Evolutionary conservation across 2,888 invertebrate genomes (phyloP), one percentile per base, ranked within the genome.

Genomic region (Anthoptus insignis): DNA sequence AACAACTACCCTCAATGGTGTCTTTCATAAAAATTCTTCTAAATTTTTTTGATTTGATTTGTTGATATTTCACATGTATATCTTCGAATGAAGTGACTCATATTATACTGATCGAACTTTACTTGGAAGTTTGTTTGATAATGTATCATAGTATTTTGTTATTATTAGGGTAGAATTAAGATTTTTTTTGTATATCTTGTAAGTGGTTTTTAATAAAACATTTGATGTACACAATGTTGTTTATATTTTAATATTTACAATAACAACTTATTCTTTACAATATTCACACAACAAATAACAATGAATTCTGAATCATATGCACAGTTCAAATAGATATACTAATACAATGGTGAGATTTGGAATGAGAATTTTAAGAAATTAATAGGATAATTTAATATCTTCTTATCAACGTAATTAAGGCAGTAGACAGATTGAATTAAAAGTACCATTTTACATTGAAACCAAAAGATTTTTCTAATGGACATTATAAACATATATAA

Each of bases 221-320:
- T 6, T 39, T 5, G 5, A 16, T 14, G 11, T 16, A 6, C 8
- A 16, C 16, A 5, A 16, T 39, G 14, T 14, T 39, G 39, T 39
- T 16, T 39, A 39, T 16, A 16, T 52, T 11, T 27, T 19, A 21
- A 19, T 53, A 53, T 54, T 37, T 54, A 22, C 16, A 11, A 39
- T 53, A 22, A 22, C 54, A 54, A 39, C 14, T 39, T 16, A 14
- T 39, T 39, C 16, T 37, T 39, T 39, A 39, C 16, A 39, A 16
- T 39, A 39, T 39, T 8, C 39, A 39, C 14, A 39, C 39, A 34
- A 34, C 14, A 34, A 34, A 39, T 39, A 7, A 39, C 37, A 14
- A 14, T 39, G 16, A 39, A 39, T 39, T 16, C 13, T 39, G 39
- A 14, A 13, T n/a, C n/a, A n/a, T n/a, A n/a, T n/a, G n/a, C 8